A percentile compares a stretch with the other conserved stretches of the same genome.
Conservation (phyloP, 2,888 invertebrate species). For the Alviniconcha strummeri region DNA sequence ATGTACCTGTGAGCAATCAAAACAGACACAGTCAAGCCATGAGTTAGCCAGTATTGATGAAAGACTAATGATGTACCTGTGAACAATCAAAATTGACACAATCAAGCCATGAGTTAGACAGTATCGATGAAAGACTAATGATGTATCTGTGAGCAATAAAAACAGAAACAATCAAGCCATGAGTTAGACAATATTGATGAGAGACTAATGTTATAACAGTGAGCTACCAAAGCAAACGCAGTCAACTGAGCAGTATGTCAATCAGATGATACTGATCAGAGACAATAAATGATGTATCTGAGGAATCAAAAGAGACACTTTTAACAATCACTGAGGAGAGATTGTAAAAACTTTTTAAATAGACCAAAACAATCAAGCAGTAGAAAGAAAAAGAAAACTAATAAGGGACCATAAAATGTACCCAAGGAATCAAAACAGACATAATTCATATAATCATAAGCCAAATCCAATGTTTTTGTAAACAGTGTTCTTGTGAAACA, state of each 20-base stretch:
- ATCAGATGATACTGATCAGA: too few species aligned
- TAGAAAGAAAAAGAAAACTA: too few species aligned
- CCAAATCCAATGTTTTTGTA: too few species aligned
- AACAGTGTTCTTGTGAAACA: too few species aligned
- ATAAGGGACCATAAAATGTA: too few species aligned
- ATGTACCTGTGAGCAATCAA: constrained; percentile 32
- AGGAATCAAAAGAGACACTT: too few species aligned
- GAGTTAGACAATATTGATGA: background rate
- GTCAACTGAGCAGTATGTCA: background rate
- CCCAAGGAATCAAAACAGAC: too few species aligned
- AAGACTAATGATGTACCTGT: background rate
- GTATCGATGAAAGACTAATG: too few species aligned
- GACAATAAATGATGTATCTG: constrained; percentile 31
- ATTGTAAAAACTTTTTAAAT: too few species aligned
- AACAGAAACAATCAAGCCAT: background rate
- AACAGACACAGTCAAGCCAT: background rate
- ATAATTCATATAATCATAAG: too few species aligned
- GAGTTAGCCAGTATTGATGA: background rate
- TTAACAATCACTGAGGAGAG: too few species aligned
- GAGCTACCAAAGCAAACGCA: background rate
- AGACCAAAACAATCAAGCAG: too few species aligned
- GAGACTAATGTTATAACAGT: background rate
- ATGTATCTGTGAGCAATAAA: constrained; percentile 31
- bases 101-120: background rate
- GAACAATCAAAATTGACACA: background rate